These are phyloP conservation scores for Sericinus montela DNA, from an alignment of 2,888 invertebrate species.

Conservation along the genomic window DNA sequence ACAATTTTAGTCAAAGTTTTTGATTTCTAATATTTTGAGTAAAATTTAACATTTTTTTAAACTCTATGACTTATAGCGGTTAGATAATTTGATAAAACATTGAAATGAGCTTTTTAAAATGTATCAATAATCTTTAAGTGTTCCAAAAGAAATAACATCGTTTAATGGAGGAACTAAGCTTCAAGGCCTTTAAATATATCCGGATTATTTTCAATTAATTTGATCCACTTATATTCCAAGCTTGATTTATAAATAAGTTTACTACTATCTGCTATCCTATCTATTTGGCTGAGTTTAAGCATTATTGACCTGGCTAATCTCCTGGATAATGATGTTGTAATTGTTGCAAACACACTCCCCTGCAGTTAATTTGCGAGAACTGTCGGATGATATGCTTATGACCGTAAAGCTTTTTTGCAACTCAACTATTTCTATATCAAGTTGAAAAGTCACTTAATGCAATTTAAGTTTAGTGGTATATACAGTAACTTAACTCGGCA, in stretches of 20 bases:
- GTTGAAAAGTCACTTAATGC: constrained; percentile 35
- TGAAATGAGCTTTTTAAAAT: too few species aligned
- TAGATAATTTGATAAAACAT: too few species aligned
- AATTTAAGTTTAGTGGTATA: constrained; percentile 27
- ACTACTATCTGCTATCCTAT: constrained; percentile 26
- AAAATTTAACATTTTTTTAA: too few species aligned
- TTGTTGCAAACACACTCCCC: constrained; percentile 47
- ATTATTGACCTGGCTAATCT: constrained; percentile 38
- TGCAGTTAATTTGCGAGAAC: constrained; percentile 60
- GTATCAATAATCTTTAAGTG: too few species aligned
- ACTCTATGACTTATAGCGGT: too few species aligned
- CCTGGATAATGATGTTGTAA: constrained; percentile 44
- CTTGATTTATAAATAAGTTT: constrained; percentile 32
- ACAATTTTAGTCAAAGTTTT: too few species aligned
- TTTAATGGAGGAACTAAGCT: too few species aligned
- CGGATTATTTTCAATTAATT: too few species aligned
- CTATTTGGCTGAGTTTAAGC: constrained; percentile 25
- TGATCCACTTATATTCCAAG: background rate
- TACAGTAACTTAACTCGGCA: constrained; percentile 50
- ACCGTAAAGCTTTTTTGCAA: constrained; percentile 64
- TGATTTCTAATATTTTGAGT: too few species aligned
- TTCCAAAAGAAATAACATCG: too few species aligned
- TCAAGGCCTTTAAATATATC: too few species aligned
- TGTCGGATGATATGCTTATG: constrained; percentile 62
- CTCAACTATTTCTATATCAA: constrained; percentile 47